Percentiles rank a stretch among this genome's conserved stretches.
Evolutionary conservation across 1,140 invertebrate genomes (phyloP).

Genomic region (Trinorchestia longiramus): DNA sequence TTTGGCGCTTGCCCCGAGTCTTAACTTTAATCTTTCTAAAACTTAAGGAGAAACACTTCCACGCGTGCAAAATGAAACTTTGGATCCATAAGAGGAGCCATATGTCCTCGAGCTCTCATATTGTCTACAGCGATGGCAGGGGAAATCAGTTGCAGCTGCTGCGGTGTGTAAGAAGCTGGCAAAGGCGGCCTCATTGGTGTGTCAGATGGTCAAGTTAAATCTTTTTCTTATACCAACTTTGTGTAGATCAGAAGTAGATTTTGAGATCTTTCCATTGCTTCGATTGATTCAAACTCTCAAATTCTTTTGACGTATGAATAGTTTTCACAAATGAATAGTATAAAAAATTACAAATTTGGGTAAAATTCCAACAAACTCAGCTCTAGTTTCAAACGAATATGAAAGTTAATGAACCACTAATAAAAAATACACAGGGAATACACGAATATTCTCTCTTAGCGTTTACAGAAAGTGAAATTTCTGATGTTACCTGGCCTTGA

Average conservation of each 20-base stretch:
- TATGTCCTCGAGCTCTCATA: neutral
- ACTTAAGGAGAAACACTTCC: neutral
- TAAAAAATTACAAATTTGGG: neutral
- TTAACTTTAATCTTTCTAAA: conserved; percentile 10
- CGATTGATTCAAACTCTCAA: neutral
- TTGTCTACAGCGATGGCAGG: conserved; percentile 23
- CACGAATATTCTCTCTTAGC: neutral
- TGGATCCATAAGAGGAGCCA: conserved; percentile 22
- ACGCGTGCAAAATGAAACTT: conserved; percentile 27
- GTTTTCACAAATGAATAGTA: neutral
- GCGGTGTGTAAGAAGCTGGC: neutral
- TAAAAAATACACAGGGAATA: neutral
- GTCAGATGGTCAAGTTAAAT: neutral
- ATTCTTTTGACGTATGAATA: neutral
- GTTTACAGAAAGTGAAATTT: neutral
- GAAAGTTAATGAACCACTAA: neutral
- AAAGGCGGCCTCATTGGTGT: neutral
- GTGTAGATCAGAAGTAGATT: neutral
- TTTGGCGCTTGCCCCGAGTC: neutral
- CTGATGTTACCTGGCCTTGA: neutral
- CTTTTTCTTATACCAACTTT: neutral
- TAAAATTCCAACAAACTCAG: neutral
- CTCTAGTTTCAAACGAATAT: neutral
- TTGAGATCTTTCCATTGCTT: neutral
- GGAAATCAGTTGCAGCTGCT: neutral